Conservation (phyloP, 2,888 invertebrate genomes). For the Caenorhabditis parvicauda region DNA sequence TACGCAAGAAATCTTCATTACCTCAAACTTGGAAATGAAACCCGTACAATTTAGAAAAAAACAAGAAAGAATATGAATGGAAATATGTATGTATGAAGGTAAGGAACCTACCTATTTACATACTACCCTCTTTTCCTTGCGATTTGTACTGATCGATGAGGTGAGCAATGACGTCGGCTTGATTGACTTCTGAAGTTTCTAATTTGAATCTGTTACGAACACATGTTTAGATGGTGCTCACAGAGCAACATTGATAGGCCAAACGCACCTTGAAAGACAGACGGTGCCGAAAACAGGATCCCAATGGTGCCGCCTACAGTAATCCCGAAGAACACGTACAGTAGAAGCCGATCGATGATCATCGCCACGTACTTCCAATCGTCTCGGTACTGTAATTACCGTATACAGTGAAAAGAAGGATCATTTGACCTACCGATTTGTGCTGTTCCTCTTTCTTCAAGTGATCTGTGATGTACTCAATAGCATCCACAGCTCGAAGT, state of each 20-base stretch:
- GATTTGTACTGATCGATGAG: no score
- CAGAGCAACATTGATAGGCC: neutral
- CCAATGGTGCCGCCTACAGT: constrained; percentile 64
- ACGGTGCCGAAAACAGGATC: constrained; percentile 66
- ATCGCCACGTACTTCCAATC: constrained; percentile 68
- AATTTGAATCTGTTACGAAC: no score
- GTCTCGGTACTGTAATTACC: constrained; percentile 61
- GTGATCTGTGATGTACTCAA: constrained; percentile 59
- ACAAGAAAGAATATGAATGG: no score
- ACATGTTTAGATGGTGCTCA: no score
- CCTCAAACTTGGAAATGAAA: no score
- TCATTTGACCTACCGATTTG: constrained; percentile 45
- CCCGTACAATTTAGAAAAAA: no score
- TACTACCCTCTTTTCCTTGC: no score
- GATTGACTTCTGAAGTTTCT: no score
- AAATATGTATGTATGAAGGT: no score
- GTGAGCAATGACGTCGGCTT: no score
- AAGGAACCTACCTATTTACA: no score
- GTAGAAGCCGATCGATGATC: constrained; percentile 66
- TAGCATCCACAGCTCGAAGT: constrained; percentile 44
- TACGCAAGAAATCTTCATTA: no score
- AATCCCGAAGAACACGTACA: constrained; percentile 66
- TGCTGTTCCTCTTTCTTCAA: constrained; percentile 54
- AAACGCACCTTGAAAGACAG: constrained; percentile 64
- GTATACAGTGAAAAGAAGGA: neutral